Evolutionary conservation across 2,113 vertebrate species (phyloP).

Genomic region (Andinoacara biseriatus): DNA sequence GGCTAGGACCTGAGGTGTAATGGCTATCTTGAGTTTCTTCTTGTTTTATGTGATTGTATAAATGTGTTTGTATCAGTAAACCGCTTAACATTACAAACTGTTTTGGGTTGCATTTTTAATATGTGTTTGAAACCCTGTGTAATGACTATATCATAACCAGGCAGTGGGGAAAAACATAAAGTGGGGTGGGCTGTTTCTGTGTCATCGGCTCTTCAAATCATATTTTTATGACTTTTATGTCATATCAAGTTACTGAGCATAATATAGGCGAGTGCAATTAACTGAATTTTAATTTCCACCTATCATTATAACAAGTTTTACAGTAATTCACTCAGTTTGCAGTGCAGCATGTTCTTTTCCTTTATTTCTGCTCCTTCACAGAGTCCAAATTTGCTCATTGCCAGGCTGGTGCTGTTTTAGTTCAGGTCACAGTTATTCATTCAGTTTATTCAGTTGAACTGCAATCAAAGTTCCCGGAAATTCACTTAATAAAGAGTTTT

Average conservation of each 20-base stretch:
- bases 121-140: neutral
- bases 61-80: neutral
- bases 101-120: conserved; percentile 1
- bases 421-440: neutral
- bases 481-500: neutral
- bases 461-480: neutral
- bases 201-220: neutral
- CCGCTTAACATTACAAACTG: conserved; percentile 4
- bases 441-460: neutral
- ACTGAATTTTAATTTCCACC: neutral
- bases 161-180: neutral
- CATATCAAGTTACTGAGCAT: neutral
- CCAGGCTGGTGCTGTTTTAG: neutral
- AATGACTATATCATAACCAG: neutral
- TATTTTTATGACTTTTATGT: neutral
- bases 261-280: neutral
- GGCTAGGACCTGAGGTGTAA: neutral
- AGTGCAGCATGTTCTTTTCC: neutral
- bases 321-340: neutral
- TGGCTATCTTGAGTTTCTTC: neutral
- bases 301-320: neutral
- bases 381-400: neutral
- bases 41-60: neutral
- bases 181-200: neutral
- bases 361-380: neutral